Conservation (phyloP, 2,888 invertebrate genomes). For the Unio pictorum region DNA sequence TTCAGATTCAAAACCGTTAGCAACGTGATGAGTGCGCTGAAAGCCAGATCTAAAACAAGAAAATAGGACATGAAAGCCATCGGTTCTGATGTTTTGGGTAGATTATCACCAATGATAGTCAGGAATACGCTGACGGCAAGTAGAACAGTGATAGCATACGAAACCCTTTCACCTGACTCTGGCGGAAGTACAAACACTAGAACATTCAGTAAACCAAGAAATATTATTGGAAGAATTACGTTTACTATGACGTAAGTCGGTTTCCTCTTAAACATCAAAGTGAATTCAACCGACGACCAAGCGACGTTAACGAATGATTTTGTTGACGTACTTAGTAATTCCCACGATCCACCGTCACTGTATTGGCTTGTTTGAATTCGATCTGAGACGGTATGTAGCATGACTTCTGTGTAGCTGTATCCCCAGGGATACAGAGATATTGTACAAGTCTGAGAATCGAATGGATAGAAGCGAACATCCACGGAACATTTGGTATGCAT, state of each 20-base stretch:
- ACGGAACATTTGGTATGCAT: conserved; percentile 1
- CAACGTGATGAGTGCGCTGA: conserved; percentile 33
- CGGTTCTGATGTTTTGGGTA: conserved; percentile 35
- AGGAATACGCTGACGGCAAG: conserved; percentile 38
- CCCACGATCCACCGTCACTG: neutral
- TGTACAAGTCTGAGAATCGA: conserved; percentile 28
- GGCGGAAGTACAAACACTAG: conserved; percentile 35
- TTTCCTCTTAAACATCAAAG: conserved; percentile 9
- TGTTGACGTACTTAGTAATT: neutral
- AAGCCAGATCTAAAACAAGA: conserved; percentile 31
- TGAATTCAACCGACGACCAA: neutral
- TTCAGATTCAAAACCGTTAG: conserved; percentile 30
- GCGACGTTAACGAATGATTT: neutral
- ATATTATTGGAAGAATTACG: conserved; percentile 37
- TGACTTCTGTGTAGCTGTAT: conserved; percentile 18
- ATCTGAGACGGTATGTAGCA: neutral
- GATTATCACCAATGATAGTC: conserved; percentile 35
- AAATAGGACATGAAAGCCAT: conserved; percentile 36
- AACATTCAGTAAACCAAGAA: conserved; percentile 34
- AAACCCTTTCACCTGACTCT: conserved; percentile 39
- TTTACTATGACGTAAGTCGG: conserved; percentile 35
- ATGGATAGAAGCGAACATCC: conserved; percentile 29
- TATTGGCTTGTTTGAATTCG: neutral
- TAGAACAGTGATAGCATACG: conserved; percentile 40
- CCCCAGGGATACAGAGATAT: conserved; percentile 21